Conservation (phyloP, 1,140 invertebrate genomes). For the Danaus melanippus region DNA sequence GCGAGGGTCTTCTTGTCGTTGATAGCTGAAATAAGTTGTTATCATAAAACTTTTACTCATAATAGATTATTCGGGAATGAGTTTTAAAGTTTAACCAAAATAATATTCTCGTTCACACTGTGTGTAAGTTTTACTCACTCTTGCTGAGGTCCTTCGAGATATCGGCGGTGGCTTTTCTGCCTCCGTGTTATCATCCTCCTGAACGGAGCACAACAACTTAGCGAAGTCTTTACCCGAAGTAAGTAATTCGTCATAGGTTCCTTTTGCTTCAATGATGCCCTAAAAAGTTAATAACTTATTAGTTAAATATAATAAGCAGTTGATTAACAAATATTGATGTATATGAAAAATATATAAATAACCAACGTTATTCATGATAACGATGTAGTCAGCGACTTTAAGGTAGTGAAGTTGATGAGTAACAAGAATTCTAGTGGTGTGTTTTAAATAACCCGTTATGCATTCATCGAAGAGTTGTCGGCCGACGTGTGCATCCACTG, state of each 20-base stretch:
- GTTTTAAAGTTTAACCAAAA: no score
- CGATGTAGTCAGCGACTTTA: conserved; percentile 81
- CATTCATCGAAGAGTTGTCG: conserved; percentile 85
- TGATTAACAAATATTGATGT: no score
- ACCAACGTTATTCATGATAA: conserved; percentile 81
- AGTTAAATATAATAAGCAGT: no score
- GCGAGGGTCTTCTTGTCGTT: conserved; percentile 50
- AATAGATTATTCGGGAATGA: no score
- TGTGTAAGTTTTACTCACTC: conserved; percentile 31
- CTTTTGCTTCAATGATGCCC: conserved; percentile 63
- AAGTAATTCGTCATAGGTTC: conserved; percentile 73
- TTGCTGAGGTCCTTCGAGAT: conserved; percentile 50
- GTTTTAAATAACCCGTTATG: conserved; percentile 78
- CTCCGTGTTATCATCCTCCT: conserved; percentile 55
- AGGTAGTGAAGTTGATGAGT: conserved; percentile 91
- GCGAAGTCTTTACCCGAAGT: conserved; percentile 77
- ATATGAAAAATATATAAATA: not conserved
- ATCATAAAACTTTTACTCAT: no score
- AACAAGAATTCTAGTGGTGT: conserved; percentile 85
- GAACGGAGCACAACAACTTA: conserved; percentile 71
- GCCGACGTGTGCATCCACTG: conserved; percentile 87
- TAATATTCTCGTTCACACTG: no score
- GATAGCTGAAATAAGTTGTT: conserved; percentile 33
- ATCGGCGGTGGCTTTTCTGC: conserved; percentile 47
- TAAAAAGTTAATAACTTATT: conserved; percentile 20